Evolutionary conservation across 2,797 vertebrate species (phyloP), one percentile per base, ranked within the genome.

Genomic region (Lagocephalus sceleratus): DNA sequence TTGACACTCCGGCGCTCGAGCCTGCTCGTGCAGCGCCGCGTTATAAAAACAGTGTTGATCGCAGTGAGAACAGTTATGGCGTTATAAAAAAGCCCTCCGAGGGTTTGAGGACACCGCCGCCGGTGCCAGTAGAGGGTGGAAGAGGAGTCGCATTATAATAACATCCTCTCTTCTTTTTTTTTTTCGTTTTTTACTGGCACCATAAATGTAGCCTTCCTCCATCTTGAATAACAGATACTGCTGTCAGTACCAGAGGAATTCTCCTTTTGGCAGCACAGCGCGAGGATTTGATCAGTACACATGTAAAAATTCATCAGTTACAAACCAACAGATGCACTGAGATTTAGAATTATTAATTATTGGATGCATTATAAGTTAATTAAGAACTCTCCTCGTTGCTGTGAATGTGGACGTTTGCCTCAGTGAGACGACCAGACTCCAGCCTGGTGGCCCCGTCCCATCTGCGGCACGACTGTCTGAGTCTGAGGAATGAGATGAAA

Each of bases 121-220:
- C 14, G 46, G 66, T 22, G 44, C 54, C 38, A 53, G 57, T 15
- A 16, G 49, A 32, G 32, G 44, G 51, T 56, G 52, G 54, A 56
- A 57, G 43, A 65, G 25, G 47, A 38, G 63, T 41, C 11, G 2
- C 55, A 75, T 82, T 70, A 76, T 74, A 73, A 55, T 71, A 21
- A 78, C 12, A 35, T 35, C 32, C 82, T 78, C n/a, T n/a, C n/a
- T n/a, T n/a, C n/a, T n/a, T n/a, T n/a, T n/a, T 59, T 69, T 56
- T 65, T 76, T 72, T 78, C 67, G 60, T 83, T 81, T 83, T 81
- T 82, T 80, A 78, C 77, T 61, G 47, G 60, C 1, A 5, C 60
- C 39, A 71, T 82, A 80, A 82, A 79, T 41, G 53, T 25, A 60
- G 49, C 54, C 3, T 11, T 40, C 9, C 42, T 42, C 17, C 42